Evolutionary conservation across 2,797 vertebrate species (phyloP).

Genomic region (Tachyglossus aculeatus): DNA sequence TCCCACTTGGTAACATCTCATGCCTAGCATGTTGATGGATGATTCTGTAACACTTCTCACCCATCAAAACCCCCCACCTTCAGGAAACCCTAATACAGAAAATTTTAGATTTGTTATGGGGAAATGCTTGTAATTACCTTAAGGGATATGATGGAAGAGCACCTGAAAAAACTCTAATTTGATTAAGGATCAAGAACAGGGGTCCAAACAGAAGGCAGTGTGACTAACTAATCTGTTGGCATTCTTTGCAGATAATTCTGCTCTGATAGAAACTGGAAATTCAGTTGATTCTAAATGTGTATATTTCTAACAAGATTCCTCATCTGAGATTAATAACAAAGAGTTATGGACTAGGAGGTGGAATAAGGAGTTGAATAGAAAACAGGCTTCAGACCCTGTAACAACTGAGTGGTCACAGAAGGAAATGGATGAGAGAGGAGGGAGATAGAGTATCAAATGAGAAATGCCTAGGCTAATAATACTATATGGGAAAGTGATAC

Average conservation of each 20-base stretch:
- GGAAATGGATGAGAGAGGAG: constrained; percentile 37
- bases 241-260: neutral
- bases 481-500: constrained; percentile 43
- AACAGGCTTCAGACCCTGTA: constrained; percentile 3
- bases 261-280: constrained; percentile 11
- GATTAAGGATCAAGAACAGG: neutral
- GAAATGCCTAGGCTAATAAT: constrained; percentile 42
- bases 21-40: no score
- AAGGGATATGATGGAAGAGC: neutral
- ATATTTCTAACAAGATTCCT: constrained; percentile 8
- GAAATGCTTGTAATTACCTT: neutral
- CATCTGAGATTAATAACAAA: neutral
- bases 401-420: constrained; percentile 18
- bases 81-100: neutral
- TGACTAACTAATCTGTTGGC: neutral
- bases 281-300: neutral
- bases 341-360: constrained; percentile 29
- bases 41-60: no score
- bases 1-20: no score
- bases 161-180: neutral
- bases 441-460: constrained; percentile 19
- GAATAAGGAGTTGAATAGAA: constrained; percentile 34
- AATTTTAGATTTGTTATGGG: neutral
- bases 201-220: neutral
- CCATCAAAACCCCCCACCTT: no score